These are phyloP conservation scores for Apaloderma vittatum DNA, from an alignment of 2,113 vertebrate genomes.

Conservation along the genomic window DNA sequence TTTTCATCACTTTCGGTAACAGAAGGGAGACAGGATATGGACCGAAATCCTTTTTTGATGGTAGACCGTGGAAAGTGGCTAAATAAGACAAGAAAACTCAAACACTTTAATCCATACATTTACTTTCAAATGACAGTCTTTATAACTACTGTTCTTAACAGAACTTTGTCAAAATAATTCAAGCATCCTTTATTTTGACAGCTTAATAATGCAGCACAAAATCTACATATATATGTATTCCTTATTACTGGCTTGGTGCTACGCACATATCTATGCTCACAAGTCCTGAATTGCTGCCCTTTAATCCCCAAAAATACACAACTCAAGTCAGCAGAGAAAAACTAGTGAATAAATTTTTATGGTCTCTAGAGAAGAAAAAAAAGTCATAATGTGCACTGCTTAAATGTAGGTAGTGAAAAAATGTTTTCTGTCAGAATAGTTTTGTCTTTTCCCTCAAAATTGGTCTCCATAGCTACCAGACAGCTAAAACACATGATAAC, in stretches of 20 bases:
- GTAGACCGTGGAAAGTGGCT: slow-evolving; percentile 68
- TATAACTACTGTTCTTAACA: neutral
- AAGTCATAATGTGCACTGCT: neutral
- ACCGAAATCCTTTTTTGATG: slow-evolving; percentile 56
- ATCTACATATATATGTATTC: neutral
- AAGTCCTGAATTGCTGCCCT: neutral
- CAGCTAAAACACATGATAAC: neutral
- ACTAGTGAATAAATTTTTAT: neutral
- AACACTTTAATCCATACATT: neutral
- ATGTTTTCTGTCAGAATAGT: neutral
- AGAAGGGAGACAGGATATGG: slow-evolving; percentile 63
- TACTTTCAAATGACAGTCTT: neutral
- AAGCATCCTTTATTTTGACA: neutral
- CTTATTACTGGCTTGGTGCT: neutral
- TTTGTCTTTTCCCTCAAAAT: slow-evolving; percentile 13
- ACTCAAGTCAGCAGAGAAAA: neutral
- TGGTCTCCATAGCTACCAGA: slow-evolving; percentile 36
- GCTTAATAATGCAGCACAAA: neutral
- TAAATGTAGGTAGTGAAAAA: neutral
- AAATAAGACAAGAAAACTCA: neutral
- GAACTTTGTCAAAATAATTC: neutral
- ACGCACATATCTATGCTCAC: neutral
- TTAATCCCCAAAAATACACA: neutral
- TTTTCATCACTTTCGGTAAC: slow-evolving; percentile 83
- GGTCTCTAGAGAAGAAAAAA: neutral